These are phyloP conservation scores for Liposcelis brunnea DNA, from an alignment of 2,888 invertebrate species.

Conservation along the genomic window DNA sequence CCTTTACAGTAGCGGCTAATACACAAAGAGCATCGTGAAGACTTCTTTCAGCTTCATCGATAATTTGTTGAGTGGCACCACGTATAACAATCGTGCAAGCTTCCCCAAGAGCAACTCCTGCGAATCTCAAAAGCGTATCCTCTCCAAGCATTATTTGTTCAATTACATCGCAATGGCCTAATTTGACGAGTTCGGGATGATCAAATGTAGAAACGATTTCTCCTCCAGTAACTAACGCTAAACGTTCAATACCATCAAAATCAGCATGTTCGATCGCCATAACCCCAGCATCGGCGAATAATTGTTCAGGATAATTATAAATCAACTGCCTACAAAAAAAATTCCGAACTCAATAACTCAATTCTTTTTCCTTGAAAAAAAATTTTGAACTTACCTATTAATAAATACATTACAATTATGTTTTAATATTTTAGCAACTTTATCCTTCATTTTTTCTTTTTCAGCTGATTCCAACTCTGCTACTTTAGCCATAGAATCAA, in stretches of 20 bases:
- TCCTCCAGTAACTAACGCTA: conserved; percentile 93
- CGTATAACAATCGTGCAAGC: conserved; percentile 95
- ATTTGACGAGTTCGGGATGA: conserved; percentile 68
- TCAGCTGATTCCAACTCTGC: conserved; percentile 96
- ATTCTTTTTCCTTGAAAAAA: no score
- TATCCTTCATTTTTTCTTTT: conserved; percentile 99
- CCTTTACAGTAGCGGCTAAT: conserved; percentile 83
- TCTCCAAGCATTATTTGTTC: conserved; percentile 95
- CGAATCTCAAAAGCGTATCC: conserved; percentile 84
- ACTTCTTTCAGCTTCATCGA: conserved; percentile 97
- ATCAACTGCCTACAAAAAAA: conserved; percentile 77
- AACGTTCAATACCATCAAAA: conserved; percentile 95
- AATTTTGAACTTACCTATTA: no score
- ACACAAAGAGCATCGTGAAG: conserved; percentile 98
- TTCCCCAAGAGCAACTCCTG: conserved; percentile 85
- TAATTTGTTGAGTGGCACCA: conserved; percentile 94
- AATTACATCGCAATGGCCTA: conserved; percentile 87
- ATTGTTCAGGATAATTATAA: conserved; percentile 98
- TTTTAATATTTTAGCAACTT: conserved; percentile 86
- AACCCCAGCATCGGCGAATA: conserved; percentile 93
- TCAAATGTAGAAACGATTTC: conserved; percentile 99
- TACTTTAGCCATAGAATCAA: conserved; percentile 84
- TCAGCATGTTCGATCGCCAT: conserved; percentile 99
- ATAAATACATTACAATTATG: conserved; percentile 97
- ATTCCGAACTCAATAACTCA: no score